Percentiles rank a stretch among this genome's conserved stretches.
Conservation (phyloP, 2,888 invertebrate genomes). For the Gastracanthus pulcherrimus region DNA sequence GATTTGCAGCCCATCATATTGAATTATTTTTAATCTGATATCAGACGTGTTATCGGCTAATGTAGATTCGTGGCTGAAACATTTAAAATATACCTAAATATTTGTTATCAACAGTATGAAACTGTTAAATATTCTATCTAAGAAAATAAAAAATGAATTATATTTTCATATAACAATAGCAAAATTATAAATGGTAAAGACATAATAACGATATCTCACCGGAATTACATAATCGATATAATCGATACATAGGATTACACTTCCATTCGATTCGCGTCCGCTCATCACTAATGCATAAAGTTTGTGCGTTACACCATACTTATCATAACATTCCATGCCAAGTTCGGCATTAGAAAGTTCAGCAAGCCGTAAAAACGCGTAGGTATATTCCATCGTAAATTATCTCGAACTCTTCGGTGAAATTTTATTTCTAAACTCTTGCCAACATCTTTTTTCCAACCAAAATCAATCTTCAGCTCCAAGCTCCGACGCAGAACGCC, state of each 20-base stretch:
- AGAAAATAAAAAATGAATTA: no score
- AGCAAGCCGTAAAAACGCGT: neutral
- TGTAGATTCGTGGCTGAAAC: no score
- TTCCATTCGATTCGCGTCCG: neutral
- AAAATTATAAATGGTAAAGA: neutral
- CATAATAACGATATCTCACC: neutral
- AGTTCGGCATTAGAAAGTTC: conserved; percentile 31
- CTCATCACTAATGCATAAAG: conserved; percentile 31
- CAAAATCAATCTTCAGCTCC: neutral
- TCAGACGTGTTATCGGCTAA: no score
- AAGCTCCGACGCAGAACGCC: neutral
- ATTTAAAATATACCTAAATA: no score
- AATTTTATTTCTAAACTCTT: neutral
- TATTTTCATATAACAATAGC: no score
- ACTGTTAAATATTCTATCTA: no score
- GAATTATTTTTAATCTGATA: no score
- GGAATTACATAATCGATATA: conserved; percentile 2
- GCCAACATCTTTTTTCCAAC: no score
- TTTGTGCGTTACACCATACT: neutral
- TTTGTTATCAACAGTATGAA: no score
- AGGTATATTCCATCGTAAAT: neutral
- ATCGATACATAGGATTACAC: conserved; percentile 23
- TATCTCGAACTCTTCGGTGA: neutral
- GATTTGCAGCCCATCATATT: no score
- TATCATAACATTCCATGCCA: neutral